These are phyloP conservation scores for Octopus bimaculoides DNA, from an alignment of 1,140 invertebrate species.

Conservation along the genomic window DNA sequence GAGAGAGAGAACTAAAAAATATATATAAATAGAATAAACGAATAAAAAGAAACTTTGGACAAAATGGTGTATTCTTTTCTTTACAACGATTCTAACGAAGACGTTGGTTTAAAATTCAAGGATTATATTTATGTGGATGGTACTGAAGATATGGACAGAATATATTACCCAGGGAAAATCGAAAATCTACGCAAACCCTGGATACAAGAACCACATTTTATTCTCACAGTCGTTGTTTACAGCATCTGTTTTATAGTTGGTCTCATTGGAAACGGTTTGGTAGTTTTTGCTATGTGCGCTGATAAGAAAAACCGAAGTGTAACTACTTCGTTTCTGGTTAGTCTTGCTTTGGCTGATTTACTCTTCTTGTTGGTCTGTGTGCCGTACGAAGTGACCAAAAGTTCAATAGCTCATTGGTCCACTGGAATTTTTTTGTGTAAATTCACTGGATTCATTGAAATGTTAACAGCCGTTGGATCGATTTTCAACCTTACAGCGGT, in stretches of 20 bases:
- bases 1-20: too few species aligned
- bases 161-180: slow-evolving; percentile 39
- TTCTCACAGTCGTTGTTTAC: slow-evolving; percentile 63
- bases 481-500: slow-evolving; percentile 55
- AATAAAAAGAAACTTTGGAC: too few species aligned
- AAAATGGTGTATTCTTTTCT: neutral
- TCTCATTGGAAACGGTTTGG: slow-evolving; percentile 80
- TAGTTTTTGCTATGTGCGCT: slow-evolving; percentile 81
- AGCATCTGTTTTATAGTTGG: slow-evolving; percentile 73
- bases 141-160: slow-evolving; percentile 1
- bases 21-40: too few species aligned
- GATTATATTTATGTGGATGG: slow-evolving; percentile 1
- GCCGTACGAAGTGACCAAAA: slow-evolving; percentile 82
- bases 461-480: slow-evolving; percentile 49
- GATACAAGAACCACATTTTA: slow-evolving; percentile 43
- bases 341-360: slow-evolving; percentile 86
- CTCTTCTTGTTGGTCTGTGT: slow-evolving; percentile 86
- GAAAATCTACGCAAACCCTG: slow-evolving; percentile 39
- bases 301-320: slow-evolving; percentile 83
- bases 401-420: slow-evolving; percentile 75
- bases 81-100: neutral
- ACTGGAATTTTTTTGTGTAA: slow-evolving; percentile 71
- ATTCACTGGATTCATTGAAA: slow-evolving; percentile 50
- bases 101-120: neutral
- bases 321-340: slow-evolving; percentile 90